Evolutionary conservation across 2,113 vertebrate genomes (phyloP), one percentile per base, ranked within the genome.

Genomic region (Elephas maximus): DNA sequence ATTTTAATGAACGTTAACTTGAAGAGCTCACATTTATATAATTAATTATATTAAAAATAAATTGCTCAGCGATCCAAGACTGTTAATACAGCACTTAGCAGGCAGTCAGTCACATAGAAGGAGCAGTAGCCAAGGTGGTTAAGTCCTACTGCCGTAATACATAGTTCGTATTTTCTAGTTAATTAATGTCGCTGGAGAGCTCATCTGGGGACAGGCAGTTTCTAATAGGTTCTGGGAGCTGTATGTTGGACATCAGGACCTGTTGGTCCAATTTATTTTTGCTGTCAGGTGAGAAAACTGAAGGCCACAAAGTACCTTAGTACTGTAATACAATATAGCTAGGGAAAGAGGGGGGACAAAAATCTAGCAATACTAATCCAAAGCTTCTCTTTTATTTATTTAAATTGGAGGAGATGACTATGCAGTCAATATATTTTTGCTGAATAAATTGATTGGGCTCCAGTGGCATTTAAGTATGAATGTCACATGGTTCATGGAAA

Each of bases 1-100:
- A 95, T 90, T 91, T 93, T 84, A 97, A 92, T 92, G 18, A 95
- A 86, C 76, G 45, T 87, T 85, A 93, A 85, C 44, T 48, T 65
- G 28, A 83, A 94, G 80, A 71, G 24, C 26, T 96, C 76, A 79
- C 26, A 90, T 90, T 90, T 91, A 63, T n/a, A 53, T 60, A 71
- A 63, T 82, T 77, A 88, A 90, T 26, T 92, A 18, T 78, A 74
- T 90, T 96, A 62, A 83, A 90, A 92, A 78, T 74, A 94, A 79
- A 37, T 74, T 77, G 41, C 20, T 80, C 41, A 2, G 24, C 88
- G 82, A 91, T 88, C 67, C 53, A 90, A 94, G 62, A 87, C 57
- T 79, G 20, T 88, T 69, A 71, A 41, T 89, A 65, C 5, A 91
- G 23, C 2, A 79, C 60, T 69, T 76, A 90, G 62, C 53, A 90